phyloP scores from a whole-genome alignment of 2,113 vertebrate genomes.

The Pelvicachromis taeniatus region DNA sequence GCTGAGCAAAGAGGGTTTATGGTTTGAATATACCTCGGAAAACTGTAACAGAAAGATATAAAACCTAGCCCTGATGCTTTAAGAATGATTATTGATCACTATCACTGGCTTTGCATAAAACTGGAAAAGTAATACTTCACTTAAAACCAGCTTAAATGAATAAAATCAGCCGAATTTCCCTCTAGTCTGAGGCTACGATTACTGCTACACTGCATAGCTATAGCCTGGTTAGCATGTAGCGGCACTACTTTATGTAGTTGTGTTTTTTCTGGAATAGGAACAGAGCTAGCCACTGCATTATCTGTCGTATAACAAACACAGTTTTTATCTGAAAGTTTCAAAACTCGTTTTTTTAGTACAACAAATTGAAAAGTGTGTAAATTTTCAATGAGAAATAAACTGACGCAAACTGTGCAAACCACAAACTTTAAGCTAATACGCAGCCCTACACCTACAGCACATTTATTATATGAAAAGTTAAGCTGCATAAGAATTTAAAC shows the following conservation, averaged over 20 bases:
- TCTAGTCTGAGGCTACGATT: background rate
- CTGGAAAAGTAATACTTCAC: background rate
- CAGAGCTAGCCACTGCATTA: rapidly evolving
- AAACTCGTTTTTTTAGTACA: background rate
- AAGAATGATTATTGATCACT: rapidly evolving
- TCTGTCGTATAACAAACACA: background rate
- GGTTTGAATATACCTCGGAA: background rate
- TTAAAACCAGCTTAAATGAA: background rate
- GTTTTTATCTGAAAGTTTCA: background rate
- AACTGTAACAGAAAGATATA: background rate
- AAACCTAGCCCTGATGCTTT: background rate
- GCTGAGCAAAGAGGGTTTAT: background rate
- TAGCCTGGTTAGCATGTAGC: background rate
- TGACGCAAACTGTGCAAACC: background rate
- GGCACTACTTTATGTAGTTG: background rate
- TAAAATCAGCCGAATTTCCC: background rate
- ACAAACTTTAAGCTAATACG: background rate
- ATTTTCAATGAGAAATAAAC: background rate
- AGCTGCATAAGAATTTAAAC: background rate
- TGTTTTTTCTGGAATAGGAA: background rate
- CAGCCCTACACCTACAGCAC: background rate
- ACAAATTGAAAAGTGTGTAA: background rate
- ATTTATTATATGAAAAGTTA: background rate
- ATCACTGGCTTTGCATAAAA: background rate
- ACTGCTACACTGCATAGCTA: background rate